A percentile compares a stretch with the other conserved stretches of the same genome.
Conservation (phyloP, 1,140 invertebrate genomes). For the Campoletis sonorensis region DNA sequence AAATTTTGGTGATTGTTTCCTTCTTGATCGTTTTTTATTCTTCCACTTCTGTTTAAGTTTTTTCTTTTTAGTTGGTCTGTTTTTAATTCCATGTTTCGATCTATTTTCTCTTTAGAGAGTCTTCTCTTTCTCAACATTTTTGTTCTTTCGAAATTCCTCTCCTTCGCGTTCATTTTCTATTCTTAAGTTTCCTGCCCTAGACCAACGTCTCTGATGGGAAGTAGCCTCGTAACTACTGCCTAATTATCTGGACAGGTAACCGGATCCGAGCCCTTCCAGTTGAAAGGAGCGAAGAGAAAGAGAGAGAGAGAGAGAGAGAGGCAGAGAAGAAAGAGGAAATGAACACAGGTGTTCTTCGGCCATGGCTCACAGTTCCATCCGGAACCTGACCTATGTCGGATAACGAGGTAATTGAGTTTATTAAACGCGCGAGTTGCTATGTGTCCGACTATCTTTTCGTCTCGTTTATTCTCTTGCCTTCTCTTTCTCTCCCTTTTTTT, state of each 20-base stretch:
- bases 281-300: background rate
- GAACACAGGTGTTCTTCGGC: constrained; percentile 53
- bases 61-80: background rate
- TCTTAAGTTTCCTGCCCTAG: constrained; percentile 28
- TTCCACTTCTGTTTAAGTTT: too few species aligned
- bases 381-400: constrained; percentile 60
- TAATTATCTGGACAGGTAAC: constrained; percentile 62
- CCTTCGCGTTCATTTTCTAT: background rate
- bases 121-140: background rate
- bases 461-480: background rate
- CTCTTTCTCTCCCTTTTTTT: background rate
- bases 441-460: constrained; percentile 24
- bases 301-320: background rate
- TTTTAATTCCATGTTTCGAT: background rate
- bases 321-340: background rate
- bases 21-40: too few species aligned
- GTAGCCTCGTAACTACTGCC: constrained; percentile 61
- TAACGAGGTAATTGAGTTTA: constrained; percentile 64
- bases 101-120: background rate
- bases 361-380: constrained; percentile 28
- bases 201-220: background rate
- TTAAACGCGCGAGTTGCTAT: constrained; percentile 49
- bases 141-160: background rate
- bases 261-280: constrained; percentile 43
- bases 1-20: too few species aligned